phyloP scores from a whole-genome alignment of 1,140 invertebrate genomes.

The Lysiphlebus fabarum region DNA sequence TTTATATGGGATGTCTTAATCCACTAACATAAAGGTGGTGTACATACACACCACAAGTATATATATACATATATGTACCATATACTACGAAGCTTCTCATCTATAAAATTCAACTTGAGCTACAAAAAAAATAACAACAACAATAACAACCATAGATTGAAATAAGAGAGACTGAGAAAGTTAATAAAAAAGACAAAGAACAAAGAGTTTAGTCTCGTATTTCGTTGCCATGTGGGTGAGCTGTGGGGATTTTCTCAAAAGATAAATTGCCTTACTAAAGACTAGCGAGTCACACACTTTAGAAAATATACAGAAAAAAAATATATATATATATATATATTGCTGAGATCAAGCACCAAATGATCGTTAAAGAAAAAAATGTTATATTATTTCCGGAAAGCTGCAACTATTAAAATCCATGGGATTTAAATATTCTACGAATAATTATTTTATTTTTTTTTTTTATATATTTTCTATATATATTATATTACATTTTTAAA shows the following conservation, averaged over 20 bases:
- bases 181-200: not conserved
- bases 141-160: not conserved
- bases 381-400: slow-evolving; percentile 15
- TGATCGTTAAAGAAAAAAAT: not conserved
- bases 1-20: slow-evolving; percentile 9
- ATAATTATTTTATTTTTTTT: not conserved
- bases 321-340: not conserved
- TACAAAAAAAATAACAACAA: no score
- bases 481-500: no score
- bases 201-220: not conserved
- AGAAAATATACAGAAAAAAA: slow-evolving; percentile 2
- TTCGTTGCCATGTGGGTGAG: slow-evolving; percentile 9
- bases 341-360: not conserved
- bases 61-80: no score
- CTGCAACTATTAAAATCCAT: slow-evolving; percentile 3
- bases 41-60: slow-evolving; percentile 4
- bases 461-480: no score
- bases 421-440: slow-evolving; percentile 7
- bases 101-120: not conserved
- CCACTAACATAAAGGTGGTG: slow-evolving; percentile 19
- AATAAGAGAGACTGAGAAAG: not conserved
- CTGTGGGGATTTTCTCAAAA: slow-evolving; percentile 3
- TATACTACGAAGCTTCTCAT: not conserved
- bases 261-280: slow-evolving; percentile 9
- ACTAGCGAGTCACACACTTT: not conserved